Evolutionary conservation across 2,113 vertebrate genomes (phyloP).

Genomic region (Dascyllus trimaculatus): DNA sequence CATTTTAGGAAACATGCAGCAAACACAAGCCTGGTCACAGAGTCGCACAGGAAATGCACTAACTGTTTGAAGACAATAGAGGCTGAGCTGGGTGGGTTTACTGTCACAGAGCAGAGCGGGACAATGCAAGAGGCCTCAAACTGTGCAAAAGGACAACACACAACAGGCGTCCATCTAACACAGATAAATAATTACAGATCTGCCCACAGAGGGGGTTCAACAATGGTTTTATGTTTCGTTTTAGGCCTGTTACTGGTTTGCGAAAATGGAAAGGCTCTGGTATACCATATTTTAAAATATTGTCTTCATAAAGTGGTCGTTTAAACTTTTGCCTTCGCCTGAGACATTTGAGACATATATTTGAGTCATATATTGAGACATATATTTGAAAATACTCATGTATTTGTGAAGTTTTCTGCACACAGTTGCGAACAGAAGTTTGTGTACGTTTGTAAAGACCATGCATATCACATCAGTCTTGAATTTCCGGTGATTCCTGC

Average conservation of each 20-base stretch:
- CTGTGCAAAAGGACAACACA: conserved; percentile 53
- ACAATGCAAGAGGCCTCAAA: conserved; percentile 60
- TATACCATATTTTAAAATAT: background rate
- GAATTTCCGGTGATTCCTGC: too few species aligned
- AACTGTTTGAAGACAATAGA: conserved; percentile 76
- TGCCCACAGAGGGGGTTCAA: background rate
- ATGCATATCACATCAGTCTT: too few species aligned
- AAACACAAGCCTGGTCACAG: conserved; percentile 64
- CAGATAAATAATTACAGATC: background rate
- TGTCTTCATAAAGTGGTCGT: background rate
- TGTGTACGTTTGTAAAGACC: too few species aligned
- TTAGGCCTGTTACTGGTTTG: background rate
- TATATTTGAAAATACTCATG: too few species aligned
- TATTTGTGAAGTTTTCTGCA: too few species aligned
- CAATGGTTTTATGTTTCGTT: background rate
- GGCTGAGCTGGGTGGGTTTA: conserved; percentile 71
- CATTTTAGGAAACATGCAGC: conserved; percentile 77
- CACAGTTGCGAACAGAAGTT: too few species aligned
- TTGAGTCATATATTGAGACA: background rate
- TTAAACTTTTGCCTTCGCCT: background rate
- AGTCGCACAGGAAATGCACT: conserved; percentile 80
- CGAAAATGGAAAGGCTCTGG: background rate
- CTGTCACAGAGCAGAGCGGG: conserved; percentile 59
- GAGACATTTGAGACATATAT: background rate
- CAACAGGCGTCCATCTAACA: conserved; percentile 37